phyloP scores from a whole-genome alignment of 2,113 vertebrate species.

The Merops nubicus region DNA sequence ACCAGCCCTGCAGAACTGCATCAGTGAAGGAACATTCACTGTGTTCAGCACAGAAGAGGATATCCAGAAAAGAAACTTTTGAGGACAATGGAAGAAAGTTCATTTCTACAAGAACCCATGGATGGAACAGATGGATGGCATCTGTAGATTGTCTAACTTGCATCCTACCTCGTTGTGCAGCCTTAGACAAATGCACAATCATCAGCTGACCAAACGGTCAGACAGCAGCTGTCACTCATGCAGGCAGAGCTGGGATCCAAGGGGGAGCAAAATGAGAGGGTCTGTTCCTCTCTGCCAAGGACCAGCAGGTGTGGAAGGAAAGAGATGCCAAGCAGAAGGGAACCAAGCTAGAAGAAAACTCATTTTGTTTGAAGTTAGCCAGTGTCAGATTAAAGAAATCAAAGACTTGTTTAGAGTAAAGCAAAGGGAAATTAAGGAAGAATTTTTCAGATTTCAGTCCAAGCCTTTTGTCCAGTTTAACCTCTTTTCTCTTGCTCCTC shows the following conservation, averaged over 20 bases:
- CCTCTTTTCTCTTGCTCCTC: constrained; percentile 8
- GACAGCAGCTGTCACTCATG: constrained; percentile 53
- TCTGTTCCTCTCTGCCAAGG: constrained; percentile 49
- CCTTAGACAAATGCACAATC: background rate
- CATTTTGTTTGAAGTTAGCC: constrained; percentile 58
- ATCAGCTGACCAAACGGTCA: background rate
- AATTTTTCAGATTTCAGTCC: constrained; percentile 41
- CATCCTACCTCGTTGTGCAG: background rate
- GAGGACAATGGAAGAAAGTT: background rate
- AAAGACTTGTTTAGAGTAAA: constrained; percentile 50
- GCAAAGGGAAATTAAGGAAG: constrained; percentile 41
- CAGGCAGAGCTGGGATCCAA: constrained; percentile 48
- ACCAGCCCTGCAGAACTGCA: background rate
- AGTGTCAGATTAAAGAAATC: constrained; percentile 65
- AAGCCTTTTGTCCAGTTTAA: constrained; percentile 66
- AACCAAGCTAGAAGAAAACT: constrained; percentile 63
- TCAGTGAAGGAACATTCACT: background rate
- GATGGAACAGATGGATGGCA: constrained; percentile 40
- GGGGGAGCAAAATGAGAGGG: constrained; percentile 1
- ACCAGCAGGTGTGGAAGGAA: constrained; percentile 48
- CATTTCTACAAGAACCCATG: background rate
- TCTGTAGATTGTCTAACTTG: constrained; percentile 28
- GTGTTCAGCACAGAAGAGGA: background rate
- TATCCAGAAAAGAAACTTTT: background rate
- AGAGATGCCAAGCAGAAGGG: constrained; percentile 63